These are phyloP conservation scores for Melangyna quadrimaculata DNA, from an alignment of 2,888 invertebrate genomes.

Conservation along the genomic window DNA sequence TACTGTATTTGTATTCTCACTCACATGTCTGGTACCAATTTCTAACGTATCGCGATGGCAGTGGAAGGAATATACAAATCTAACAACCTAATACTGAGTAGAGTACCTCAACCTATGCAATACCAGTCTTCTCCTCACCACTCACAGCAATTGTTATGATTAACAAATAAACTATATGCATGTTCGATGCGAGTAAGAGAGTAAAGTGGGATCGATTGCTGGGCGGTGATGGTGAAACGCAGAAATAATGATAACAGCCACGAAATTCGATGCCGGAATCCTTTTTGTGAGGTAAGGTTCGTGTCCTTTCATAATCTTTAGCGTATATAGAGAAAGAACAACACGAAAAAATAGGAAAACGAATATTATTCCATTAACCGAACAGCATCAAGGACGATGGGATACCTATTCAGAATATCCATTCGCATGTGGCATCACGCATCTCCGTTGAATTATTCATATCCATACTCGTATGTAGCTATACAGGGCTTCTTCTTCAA, in stretches of 20 bases:
- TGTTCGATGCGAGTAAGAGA: not conserved
- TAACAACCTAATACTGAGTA: not conserved
- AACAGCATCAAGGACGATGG: conserved; percentile 1
- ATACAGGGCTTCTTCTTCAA: conserved; percentile 21
- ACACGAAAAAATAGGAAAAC: conserved; percentile 11
- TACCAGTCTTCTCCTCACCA: not conserved
- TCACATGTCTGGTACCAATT: conserved; percentile 24
- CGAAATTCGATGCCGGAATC: conserved; percentile 51
- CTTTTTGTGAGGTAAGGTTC: conserved; percentile 28
- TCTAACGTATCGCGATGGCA: not conserved
- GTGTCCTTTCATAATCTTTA: conserved; percentile 41
- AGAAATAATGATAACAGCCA: conserved; percentile 57
- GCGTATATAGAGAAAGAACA: not conserved
- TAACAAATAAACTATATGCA: conserved; percentile 65
- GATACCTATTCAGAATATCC: conserved; percentile 40
- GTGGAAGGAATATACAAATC: not conserved
- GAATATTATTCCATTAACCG: conserved; percentile 44
- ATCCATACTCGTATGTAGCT: not conserved
- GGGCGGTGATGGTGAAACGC: not conserved
- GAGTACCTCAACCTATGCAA: not conserved
- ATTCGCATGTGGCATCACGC: conserved; percentile 66
- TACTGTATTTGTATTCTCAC: conserved; percentile 12
- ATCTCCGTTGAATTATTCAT: conserved; percentile 70
- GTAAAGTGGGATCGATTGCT: not conserved
- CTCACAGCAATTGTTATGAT: conserved; percentile 59